These are phyloP conservation scores for Plagodis dolabraria DNA, from an alignment of 2,888 invertebrate genomes.

Conservation along the genomic window DNA sequence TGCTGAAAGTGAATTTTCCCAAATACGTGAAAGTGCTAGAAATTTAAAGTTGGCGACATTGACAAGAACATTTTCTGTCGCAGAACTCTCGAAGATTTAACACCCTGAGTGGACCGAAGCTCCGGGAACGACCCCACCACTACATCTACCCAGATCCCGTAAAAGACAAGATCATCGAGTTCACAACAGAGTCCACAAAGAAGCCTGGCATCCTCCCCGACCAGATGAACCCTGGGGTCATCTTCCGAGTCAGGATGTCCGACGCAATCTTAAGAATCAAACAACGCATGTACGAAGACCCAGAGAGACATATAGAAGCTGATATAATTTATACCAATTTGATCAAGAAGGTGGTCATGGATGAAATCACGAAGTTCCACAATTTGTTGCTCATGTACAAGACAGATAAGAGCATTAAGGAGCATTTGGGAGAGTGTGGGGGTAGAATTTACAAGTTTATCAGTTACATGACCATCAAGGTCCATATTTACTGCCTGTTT, in stretches of 20 bases:
- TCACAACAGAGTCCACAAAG: conserved; percentile 62
- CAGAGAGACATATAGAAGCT: conserved; percentile 74
- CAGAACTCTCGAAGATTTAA: conserved; percentile 65
- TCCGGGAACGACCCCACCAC: conserved; percentile 73
- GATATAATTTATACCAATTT: conserved; percentile 78
- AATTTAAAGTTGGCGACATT: conserved; percentile 8
- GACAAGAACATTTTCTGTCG: conserved; percentile 56
- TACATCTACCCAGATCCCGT: conserved; percentile 76
- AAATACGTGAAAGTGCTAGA: background rate
- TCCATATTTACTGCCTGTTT: conserved; percentile 77
- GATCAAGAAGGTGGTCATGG: conserved; percentile 77
- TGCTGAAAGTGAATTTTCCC: background rate
- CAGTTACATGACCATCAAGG: conserved; percentile 78
- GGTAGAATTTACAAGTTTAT: conserved; percentile 79
- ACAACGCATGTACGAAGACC: conserved; percentile 79
- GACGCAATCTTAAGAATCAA: conserved; percentile 77
- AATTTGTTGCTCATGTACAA: conserved; percentile 76
- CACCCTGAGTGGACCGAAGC: conserved; percentile 65
- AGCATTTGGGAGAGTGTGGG: conserved; percentile 77
- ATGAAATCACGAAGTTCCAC: conserved; percentile 78
- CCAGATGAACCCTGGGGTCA: conserved; percentile 77
- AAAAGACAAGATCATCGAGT: conserved; percentile 71
- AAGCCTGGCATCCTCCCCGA: conserved; percentile 73
- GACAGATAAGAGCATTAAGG: conserved; percentile 75
- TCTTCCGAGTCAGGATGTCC: conserved; percentile 76